Evolutionary conservation across 2,113 vertebrate species (phyloP).

Genomic region (Pygoscelis adeliae): DNA sequence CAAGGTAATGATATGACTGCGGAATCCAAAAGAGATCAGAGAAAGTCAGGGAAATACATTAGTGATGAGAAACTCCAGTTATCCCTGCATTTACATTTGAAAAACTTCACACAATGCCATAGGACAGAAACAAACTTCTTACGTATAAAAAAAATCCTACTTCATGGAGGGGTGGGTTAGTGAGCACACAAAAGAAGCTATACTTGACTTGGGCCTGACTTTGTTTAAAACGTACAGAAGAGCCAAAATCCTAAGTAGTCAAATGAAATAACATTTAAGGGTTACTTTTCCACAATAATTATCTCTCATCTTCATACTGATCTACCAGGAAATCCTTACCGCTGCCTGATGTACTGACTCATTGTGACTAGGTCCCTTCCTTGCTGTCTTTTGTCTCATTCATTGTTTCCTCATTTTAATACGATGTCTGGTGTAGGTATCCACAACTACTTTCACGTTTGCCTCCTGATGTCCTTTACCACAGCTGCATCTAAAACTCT

Average conservation of each 20-base stretch:
- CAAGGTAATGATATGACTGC: neutral
- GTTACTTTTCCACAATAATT: neutral
- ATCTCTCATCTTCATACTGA: neutral
- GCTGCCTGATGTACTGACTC: neutral
- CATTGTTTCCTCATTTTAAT: neutral
- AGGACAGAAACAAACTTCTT: neutral
- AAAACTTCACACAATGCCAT: neutral
- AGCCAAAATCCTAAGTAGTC: neutral
- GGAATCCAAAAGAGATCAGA: neutral
- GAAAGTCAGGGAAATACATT: neutral
- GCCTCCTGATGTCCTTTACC: neutral
- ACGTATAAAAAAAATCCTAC: neutral
- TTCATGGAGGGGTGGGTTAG: neutral
- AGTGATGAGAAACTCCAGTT: neutral
- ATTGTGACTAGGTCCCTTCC: neutral
- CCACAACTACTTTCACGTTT: neutral
- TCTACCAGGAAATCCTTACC: neutral
- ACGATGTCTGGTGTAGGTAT: accelerated
- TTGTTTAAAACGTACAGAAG: neutral
- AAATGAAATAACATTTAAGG: neutral
- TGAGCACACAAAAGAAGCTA: neutral
- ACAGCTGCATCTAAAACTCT: neutral
- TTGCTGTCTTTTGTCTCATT: neutral
- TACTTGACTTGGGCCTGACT: neutral
- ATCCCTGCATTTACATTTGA: neutral